These are phyloP conservation scores for Anguilla megastoma DNA, from an alignment of 2,797 vertebrate species.

Conservation along the genomic window DNA sequence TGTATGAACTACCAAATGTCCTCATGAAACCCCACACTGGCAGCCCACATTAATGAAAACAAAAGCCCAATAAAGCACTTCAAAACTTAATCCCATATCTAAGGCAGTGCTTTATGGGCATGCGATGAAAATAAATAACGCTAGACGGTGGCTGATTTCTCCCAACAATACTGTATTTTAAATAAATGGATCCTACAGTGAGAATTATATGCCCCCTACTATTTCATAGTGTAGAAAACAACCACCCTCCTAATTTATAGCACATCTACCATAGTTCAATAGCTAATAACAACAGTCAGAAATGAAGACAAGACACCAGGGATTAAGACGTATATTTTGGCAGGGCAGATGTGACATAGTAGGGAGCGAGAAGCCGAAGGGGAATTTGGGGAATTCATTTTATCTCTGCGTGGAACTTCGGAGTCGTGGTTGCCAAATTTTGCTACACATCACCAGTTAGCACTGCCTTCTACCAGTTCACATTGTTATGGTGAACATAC, in stretches of 20 bases:
- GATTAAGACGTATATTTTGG: constrained; percentile 3
- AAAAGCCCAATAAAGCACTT: not conserved
- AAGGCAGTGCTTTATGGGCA: not conserved
- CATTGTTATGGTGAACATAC: not conserved
- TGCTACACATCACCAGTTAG: not conserved
- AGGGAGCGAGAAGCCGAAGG: not conserved
- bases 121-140: not conserved
- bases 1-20: not conserved
- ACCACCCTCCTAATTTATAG: not conserved
- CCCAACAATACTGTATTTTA: not conserved
- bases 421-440: not conserved
- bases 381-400: not conserved
- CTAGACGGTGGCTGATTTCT: not conserved
- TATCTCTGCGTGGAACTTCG: not conserved
- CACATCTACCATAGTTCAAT: not conserved
- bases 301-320: not conserved
- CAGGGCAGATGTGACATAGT: not conserved
- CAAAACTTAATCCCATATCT: not conserved
- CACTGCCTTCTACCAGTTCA: constrained; percentile 1
- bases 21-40: not conserved
- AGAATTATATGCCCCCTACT: not conserved
- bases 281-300: not conserved
- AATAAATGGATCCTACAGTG: not conserved
- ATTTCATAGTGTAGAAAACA: not conserved
- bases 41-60: not conserved